Evolutionary conservation across 2,797 vertebrate genomes (phyloP).

Genomic region (Babyrousa celebensis): DNA sequence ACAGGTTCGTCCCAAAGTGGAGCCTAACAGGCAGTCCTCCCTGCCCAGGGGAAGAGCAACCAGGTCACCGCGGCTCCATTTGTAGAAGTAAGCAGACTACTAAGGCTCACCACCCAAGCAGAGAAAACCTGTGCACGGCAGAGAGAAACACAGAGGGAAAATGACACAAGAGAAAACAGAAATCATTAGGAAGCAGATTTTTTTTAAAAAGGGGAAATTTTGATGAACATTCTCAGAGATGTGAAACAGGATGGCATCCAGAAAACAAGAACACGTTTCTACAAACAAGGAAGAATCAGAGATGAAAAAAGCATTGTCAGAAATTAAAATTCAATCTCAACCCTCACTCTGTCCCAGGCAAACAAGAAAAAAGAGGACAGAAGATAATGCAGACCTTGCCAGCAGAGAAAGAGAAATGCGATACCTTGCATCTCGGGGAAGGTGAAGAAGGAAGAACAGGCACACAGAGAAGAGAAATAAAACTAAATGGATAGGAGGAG

Average conservation of each 20-base stretch:
- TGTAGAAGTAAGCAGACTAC: neutral
- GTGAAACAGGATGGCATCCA: neutral
- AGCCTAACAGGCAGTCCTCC: neutral
- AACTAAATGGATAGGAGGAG: neutral
- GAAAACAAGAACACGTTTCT: neutral
- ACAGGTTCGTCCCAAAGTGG: neutral
- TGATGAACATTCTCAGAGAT: neutral
- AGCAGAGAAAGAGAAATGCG: neutral
- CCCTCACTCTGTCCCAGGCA: neutral
- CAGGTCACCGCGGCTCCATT: neutral
- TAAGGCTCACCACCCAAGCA: too few relatives aligned
- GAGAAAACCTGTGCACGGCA: neutral
- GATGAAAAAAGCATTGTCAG: neutral
- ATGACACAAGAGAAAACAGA: neutral
- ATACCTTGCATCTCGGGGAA: neutral
- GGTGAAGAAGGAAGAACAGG: neutral
- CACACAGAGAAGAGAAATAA: neutral
- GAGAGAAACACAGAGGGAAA: conserved; percentile 1
- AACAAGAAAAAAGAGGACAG: neutral
- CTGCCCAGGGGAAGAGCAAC: neutral
- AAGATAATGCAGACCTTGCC: neutral
- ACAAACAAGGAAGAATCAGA: conserved; percentile 32
- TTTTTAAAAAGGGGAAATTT: neutral
- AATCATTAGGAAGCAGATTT: conserved; percentile 28
- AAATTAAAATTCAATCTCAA: conserved; percentile 30